Conservation (phyloP, 1,140 invertebrate genomes). For the Dendroctonus ponderosae region DNA sequence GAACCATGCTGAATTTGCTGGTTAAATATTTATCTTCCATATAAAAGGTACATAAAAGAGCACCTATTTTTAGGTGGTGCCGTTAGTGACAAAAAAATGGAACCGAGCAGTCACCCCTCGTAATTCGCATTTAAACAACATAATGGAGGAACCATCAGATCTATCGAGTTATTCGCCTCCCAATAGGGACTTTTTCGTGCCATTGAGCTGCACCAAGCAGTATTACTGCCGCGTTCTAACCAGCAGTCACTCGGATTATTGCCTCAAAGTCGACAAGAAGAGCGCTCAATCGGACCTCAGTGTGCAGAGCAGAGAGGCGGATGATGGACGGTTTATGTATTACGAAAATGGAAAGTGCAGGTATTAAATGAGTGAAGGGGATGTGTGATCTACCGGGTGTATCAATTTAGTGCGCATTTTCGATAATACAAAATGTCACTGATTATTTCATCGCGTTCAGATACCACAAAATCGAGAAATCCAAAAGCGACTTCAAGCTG, state of each 20-base stretch:
- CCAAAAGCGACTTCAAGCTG: slow-evolving; percentile 7
- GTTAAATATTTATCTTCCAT: background rate
- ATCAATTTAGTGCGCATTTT: no score
- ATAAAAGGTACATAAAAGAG: background rate
- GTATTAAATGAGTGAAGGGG: background rate
- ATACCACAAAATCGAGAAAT: background rate
- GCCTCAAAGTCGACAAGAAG: slow-evolving; percentile 18
- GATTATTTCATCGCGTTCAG: background rate
- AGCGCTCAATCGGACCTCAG: slow-evolving; percentile 12
- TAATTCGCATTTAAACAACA: slow-evolving; percentile 21
- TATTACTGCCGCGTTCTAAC: slow-evolving; percentile 20
- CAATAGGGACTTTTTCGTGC: slow-evolving; percentile 16
- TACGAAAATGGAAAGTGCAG: slow-evolving; percentile 12
- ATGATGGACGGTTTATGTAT: background rate
- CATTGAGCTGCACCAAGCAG: slow-evolving; percentile 8
- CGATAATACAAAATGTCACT: no score
- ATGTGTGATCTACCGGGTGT: background rate
- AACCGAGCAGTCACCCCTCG: slow-evolving; percentile 2
- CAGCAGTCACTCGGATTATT: slow-evolving; percentile 31
- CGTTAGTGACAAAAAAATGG: slow-evolving; percentile 4
- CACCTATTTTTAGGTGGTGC: background rate
- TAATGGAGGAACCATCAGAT: slow-evolving; percentile 21
- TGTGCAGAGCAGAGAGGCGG: slow-evolving; percentile 1
- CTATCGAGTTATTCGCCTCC: background rate
- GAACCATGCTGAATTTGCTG: background rate